Conservation (phyloP, 2,113 vertebrate species). For the Brienomyrus brachyistius region DNA sequence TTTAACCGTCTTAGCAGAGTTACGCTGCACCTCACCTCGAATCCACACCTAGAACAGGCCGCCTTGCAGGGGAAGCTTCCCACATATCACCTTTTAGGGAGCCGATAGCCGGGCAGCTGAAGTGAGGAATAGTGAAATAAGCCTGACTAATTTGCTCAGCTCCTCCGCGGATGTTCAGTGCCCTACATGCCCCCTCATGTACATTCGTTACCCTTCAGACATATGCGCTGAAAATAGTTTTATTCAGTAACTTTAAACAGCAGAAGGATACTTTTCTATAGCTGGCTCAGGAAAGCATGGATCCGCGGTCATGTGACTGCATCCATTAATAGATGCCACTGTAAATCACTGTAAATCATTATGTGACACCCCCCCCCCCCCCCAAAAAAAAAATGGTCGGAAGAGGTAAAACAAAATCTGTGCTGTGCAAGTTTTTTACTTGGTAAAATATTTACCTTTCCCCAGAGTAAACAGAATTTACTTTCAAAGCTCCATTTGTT, state of each 20-base stretch:
- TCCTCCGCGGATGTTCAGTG: constrained; percentile 37
- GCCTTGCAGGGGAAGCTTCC: constrained; percentile 45
- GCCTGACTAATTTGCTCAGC: constrained; percentile 44
- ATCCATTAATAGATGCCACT: not conserved
- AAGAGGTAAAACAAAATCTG: constrained; percentile 43
- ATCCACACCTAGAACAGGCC: constrained; percentile 51
- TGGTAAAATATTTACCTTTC: constrained; percentile 51
- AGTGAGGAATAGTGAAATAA: constrained; percentile 53
- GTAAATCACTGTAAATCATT: constrained; percentile 35
- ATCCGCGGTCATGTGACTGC: constrained; percentile 39
- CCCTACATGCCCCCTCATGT: not conserved
- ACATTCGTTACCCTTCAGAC: not conserved
- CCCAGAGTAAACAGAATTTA: constrained; percentile 59
- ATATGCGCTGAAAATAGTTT: constrained; percentile 34
- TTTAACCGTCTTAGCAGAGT: constrained; percentile 36
- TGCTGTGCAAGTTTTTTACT: constrained; percentile 49
- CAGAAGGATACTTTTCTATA: not conserved
- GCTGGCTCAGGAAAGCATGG: constrained; percentile 39
- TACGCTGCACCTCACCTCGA: constrained; percentile 46
- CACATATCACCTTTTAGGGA: constrained; percentile 34
- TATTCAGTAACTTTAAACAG: not conserved
- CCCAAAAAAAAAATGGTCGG: constrained; percentile 34
- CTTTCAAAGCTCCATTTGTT: constrained; percentile 53
- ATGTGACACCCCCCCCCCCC: not conserved
- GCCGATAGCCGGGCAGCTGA: not conserved